Percentiles rank a stretch among this genome's conserved stretches.
Conservation (phyloP, 2,888 invertebrate species). For the Lasioglossum lativentre region DNA sequence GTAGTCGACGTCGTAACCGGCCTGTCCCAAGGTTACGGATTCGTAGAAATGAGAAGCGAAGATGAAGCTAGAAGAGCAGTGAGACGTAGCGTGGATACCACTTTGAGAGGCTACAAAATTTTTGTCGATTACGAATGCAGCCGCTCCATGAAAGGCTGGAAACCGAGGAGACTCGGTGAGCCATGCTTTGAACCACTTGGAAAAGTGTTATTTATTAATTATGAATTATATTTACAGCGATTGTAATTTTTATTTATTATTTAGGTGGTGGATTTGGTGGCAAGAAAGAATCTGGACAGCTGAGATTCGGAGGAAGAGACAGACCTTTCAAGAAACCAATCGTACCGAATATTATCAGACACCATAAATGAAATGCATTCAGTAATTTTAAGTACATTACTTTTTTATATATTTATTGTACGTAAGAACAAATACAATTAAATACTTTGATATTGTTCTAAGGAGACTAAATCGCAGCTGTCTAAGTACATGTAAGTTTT, state of each 20-base stretch:
- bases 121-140: slow-evolving; percentile 92
- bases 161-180: slow-evolving; percentile 90
- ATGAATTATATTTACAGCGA: neutral
- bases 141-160: slow-evolving; percentile 91
- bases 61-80: slow-evolving; percentile 88
- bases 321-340: slow-evolving; percentile 91
- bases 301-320: slow-evolving; percentile 93
- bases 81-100: slow-evolving; percentile 86
- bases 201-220: neutral
- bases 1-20: slow-evolving; percentile 94
- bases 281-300: slow-evolving; percentile 93
- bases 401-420: neutral
- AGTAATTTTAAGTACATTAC: neutral
- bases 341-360: slow-evolving; percentile 70
- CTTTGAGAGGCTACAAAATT: slow-evolving; percentile 89
- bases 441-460: neutral
- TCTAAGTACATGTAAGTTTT: neutral
- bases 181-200: neutral
- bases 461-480: neutral
- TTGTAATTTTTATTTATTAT: slow-evolving; percentile 48
- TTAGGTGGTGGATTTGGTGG: slow-evolving; percentile 94
- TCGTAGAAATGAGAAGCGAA: slow-evolving; percentile 91
- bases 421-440: neutral
- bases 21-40: slow-evolving; percentile 92
- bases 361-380: slow-evolving; percentile 14